Evolutionary conservation across 2,888 invertebrate species (phyloP).

Genomic region (Agrypnus murinus): DNA sequence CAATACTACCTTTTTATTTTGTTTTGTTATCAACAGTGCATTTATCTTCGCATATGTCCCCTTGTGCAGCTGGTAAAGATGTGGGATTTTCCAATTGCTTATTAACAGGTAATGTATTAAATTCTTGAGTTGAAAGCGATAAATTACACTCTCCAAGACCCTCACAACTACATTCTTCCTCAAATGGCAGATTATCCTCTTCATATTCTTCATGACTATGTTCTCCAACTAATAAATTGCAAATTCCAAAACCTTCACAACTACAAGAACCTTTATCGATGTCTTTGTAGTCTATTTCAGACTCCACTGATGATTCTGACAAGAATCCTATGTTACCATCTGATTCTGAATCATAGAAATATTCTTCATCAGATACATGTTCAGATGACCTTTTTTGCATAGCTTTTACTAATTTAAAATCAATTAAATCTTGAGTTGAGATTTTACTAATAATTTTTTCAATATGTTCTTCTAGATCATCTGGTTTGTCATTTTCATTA

Average conservation of each 20-base stretch:
- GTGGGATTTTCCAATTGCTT: too few species aligned
- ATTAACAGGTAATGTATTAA: too few species aligned
- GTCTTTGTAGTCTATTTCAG: conserved; percentile 22
- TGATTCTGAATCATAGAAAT: conserved; percentile 38
- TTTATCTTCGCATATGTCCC: not conserved
- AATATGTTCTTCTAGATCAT: conserved; percentile 48
- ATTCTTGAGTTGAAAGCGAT: too few species aligned
- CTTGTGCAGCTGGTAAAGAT: too few species aligned
- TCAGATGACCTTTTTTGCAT: conserved; percentile 41
- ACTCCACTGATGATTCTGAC: conserved; percentile 21
- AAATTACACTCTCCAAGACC: not conserved
- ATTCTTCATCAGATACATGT: conserved; percentile 43
- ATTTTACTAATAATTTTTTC: conserved; percentile 48
- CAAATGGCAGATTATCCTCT: not conserved
- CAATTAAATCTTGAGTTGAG: conserved; percentile 42
- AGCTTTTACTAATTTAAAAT: conserved; percentile 30
- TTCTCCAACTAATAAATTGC: not conserved
- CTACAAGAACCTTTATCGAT: too few species aligned
- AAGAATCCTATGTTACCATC: conserved; percentile 4
- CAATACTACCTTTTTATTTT: not conserved
- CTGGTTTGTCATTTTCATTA: conserved; percentile 27
- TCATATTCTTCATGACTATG: not conserved
- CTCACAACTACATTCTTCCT: not conserved
- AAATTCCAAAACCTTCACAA: conserved; percentile 1
- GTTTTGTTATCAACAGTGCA: not conserved